A percentile compares a stretch with the other conserved stretches of the same genome.
Evolutionary conservation across 2,113 vertebrate species (phyloP).

Genomic region (Oryctolagus cuniculus): DNA sequence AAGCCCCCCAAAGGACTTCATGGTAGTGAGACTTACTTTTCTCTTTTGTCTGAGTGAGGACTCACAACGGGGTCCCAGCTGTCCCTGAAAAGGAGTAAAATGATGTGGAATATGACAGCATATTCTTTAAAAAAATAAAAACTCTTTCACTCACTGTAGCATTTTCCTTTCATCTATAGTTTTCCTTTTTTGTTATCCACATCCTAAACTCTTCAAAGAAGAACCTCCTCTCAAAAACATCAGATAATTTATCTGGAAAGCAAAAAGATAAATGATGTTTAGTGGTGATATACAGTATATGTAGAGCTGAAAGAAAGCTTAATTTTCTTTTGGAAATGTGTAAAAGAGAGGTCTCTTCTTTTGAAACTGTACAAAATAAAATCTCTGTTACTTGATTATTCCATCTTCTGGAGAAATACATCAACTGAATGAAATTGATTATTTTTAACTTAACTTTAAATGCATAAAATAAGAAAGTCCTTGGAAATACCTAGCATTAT

Average conservation of each 20-base stretch:
- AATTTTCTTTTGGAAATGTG: neutral
- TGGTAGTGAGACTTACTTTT: neutral
- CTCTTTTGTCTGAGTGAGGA: neutral
- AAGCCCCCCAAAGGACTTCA: neutral
- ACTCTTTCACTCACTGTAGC: neutral
- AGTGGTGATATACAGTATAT: neutral
- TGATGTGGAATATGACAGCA: neutral
- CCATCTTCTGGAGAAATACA: neutral
- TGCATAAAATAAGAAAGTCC: neutral
- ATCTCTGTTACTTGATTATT: neutral
- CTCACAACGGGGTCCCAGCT: neutral
- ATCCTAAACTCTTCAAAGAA: neutral
- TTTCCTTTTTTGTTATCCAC: neutral
- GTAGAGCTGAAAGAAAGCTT: neutral
- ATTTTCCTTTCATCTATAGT: neutral
- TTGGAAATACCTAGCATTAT: neutral
- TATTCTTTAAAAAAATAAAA: neutral
- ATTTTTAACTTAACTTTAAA: neutral
- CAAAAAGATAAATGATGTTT: conserved; percentile 8
- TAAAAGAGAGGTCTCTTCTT: neutral
- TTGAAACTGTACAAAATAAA: neutral
- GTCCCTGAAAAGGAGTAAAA: neutral
- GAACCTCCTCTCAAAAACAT: neutral
- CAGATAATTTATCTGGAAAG: neutral
- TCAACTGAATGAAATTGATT: neutral